A percentile compares a stretch with the other conserved stretches of the same genome.
Evolutionary conservation across 2,888 invertebrate genomes (phyloP).

Genomic region (Scaptomyza tumidula): DNA sequence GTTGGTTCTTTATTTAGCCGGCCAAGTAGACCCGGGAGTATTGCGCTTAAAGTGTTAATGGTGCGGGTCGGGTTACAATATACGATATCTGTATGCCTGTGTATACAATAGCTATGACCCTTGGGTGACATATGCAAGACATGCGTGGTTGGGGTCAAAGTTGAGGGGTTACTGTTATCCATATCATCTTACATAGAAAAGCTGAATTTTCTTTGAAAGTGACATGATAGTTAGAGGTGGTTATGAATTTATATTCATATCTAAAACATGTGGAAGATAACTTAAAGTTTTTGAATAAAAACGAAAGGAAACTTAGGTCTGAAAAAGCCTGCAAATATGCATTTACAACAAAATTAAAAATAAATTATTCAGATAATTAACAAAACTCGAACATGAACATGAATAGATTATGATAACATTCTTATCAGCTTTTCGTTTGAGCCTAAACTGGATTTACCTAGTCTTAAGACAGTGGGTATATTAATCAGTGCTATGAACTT

Average conservation of each 20-base stretch:
- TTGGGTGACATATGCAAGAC: slow-evolving; percentile 48
- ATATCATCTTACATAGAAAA: slow-evolving; percentile 38
- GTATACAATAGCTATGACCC: slow-evolving; percentile 49
- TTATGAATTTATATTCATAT: slow-evolving; percentile 28
- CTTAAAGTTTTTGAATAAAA: too few relatives aligned
- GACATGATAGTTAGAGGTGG: slow-evolving; percentile 42
- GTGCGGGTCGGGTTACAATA: slow-evolving; percentile 43
- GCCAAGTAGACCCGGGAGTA: slow-evolving; percentile 69
- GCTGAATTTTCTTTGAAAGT: slow-evolving; percentile 36
- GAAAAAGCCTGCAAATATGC: too few relatives aligned
- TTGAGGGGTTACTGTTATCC: slow-evolving; percentile 33
- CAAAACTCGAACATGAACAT: too few relatives aligned
- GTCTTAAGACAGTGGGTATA: background rate
- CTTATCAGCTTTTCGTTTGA: background rate
- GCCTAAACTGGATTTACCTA: background rate
- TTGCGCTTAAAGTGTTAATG: slow-evolving; percentile 65
- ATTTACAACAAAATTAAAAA: too few relatives aligned
- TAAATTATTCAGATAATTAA: too few relatives aligned
- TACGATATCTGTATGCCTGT: background rate
- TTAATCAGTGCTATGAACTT: slow-evolving; percentile 1
- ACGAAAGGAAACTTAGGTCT: too few relatives aligned
- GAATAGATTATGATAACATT: background rate
- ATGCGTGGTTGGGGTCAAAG: slow-evolving; percentile 19
- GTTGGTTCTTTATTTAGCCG: slow-evolving; percentile 26
- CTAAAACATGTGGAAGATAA: too few relatives aligned